These are phyloP conservation scores for Callorhinus ursinus DNA, from an alignment of 2,113 vertebrate genomes.

Conservation along the genomic window DNA sequence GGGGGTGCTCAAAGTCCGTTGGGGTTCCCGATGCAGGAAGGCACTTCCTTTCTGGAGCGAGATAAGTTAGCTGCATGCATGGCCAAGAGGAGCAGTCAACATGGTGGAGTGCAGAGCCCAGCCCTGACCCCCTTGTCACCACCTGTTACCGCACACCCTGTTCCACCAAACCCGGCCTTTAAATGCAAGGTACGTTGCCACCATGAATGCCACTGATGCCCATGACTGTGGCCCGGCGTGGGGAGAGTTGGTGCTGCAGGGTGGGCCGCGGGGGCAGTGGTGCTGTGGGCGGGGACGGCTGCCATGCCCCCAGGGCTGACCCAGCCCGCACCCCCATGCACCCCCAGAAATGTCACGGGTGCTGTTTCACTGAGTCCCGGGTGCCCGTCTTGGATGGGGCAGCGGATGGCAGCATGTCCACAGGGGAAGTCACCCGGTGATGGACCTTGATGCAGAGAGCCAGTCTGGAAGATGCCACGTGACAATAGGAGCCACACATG, in stretches of 20 bases:
- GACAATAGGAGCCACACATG: background rate
- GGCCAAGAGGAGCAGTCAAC: background rate
- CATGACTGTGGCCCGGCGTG: background rate
- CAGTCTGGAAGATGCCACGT: rapidly evolving
- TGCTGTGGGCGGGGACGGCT: too few relatives aligned
- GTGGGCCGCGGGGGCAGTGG: background rate
- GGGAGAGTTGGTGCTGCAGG: too few relatives aligned
- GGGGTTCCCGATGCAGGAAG: background rate
- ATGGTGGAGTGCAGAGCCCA: background rate
- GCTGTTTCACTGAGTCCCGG: background rate
- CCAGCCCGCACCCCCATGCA: background rate
- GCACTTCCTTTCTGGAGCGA: background rate
- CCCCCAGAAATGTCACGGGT: background rate
- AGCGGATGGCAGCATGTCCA: rapidly evolving
- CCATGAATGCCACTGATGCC: background rate
- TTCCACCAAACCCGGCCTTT: too few relatives aligned
- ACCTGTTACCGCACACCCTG: too few relatives aligned
- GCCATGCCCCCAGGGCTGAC: background rate
- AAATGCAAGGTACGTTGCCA: background rate
- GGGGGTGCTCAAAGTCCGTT: background rate
- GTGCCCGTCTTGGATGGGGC: background rate
- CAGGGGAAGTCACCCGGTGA: background rate
- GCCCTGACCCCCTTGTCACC: background rate
- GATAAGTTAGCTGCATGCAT: rapidly evolving
- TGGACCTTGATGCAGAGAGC: background rate